These are phyloP conservation scores for Ochropacha duplaris DNA, from an alignment of 2,888 invertebrate species.

Conservation along the genomic window DNA sequence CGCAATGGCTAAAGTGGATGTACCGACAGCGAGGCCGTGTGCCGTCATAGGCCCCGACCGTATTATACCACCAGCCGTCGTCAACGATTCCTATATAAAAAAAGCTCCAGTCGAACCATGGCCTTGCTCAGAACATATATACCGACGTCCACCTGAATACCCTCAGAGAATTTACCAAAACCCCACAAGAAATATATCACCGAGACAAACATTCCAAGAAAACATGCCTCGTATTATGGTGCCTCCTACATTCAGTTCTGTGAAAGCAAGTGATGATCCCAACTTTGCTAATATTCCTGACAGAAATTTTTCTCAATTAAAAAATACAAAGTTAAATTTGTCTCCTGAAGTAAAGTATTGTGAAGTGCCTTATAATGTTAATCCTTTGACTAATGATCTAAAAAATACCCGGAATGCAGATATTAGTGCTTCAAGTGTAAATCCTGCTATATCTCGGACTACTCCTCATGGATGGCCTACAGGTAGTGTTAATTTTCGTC, in stretches of 20 bases:
- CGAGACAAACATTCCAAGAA: conserved; percentile 81
- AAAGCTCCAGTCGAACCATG: conserved; percentile 62
- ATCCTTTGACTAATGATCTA: conserved; percentile 61
- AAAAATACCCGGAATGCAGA: conserved; percentile 65
- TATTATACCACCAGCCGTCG: conserved; percentile 55
- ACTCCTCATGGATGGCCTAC: conserved; percentile 59
- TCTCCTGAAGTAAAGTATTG: conserved; percentile 68
- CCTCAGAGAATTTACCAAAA: conserved; percentile 63
- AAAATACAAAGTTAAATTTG: conserved; percentile 61
- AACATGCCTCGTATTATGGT: conserved; percentile 79
- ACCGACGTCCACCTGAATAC: conserved; percentile 66
- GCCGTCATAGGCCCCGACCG: conserved; percentile 79
- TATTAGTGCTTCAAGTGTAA: conserved; percentile 60
- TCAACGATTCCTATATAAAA: conserved; percentile 58
- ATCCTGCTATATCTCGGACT: conserved; percentile 47
- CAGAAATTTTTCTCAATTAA: conserved; percentile 42
- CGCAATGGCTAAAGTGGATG: conserved; percentile 69
- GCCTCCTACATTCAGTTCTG: conserved; percentile 63
- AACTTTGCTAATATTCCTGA: conserved; percentile 45
- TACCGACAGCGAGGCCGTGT: conserved; percentile 67
- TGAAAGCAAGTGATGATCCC: conserved; percentile 61
- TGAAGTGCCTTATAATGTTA: conserved; percentile 79
- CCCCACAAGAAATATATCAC: conserved; percentile 76
- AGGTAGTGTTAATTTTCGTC: conserved; percentile 52
- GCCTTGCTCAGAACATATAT: conserved; percentile 53